Evolutionary conservation across 2,113 vertebrate genomes (phyloP).

Genomic region (Capra hircus): DNA sequence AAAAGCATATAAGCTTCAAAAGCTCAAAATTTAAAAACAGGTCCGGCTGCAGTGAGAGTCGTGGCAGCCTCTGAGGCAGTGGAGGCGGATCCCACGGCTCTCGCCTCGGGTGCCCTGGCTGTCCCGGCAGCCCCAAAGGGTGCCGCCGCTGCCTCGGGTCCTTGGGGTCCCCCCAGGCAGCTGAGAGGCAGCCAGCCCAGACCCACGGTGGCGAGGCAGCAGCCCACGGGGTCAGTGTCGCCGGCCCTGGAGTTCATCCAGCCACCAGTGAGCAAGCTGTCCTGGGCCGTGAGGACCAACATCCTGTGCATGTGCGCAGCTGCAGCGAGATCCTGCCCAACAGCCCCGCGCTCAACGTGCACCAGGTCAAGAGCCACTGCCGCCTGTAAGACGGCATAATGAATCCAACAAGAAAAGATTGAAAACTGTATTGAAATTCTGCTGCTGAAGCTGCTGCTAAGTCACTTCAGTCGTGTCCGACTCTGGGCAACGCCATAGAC

Average conservation of each 20-base stretch:
- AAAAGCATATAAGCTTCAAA: neutral
- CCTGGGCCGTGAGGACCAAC: neutral
- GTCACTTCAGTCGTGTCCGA: neutral
- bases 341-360: neutral
- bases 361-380: neutral
- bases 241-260: neutral
- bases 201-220: neutral
- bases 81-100: neutral
- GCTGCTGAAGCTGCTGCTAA: neutral
- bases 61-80: neutral
- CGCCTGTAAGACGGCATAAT: conserved; percentile 89
- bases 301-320: fast-evolving
- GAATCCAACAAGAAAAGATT: conserved; percentile 84
- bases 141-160: neutral
- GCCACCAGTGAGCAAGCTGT: neutral
- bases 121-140: fast-evolving
- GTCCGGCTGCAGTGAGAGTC: fast-evolving
- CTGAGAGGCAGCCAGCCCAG: neutral
- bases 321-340: neutral
- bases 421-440: conserved; percentile 88
- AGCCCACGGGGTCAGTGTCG: neutral
- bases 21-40: neutral
- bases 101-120: neutral
- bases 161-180: neutral
- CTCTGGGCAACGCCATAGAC: neutral